A percentile compares a stretch with the other conserved stretches of the same genome.
Evolutionary conservation across 2,888 invertebrate genomes (phyloP).

Genomic region (Chaetoderma sp.): DNA sequence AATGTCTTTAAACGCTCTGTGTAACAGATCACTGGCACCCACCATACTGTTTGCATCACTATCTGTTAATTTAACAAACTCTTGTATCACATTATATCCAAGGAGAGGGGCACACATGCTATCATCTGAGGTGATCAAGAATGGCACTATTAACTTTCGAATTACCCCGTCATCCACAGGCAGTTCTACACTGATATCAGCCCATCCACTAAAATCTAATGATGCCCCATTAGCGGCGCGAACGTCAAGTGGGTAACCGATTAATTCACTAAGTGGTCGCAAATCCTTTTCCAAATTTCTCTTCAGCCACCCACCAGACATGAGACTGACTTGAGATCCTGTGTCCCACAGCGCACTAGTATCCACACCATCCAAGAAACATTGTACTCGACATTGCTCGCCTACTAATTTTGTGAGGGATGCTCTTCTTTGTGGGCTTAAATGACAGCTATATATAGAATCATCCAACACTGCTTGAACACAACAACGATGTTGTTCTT

Average conservation of each 20-base stretch:
- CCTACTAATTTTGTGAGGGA: slow-evolving; percentile 6
- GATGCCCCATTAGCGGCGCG: slow-evolving; percentile 5
- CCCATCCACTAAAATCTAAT: slow-evolving; percentile 2
- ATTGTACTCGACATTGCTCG: slow-evolving; percentile 1
- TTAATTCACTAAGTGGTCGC: background rate
- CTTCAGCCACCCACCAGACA: background rate
- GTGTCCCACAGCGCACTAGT: slow-evolving; percentile 11
- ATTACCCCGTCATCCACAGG: background rate
- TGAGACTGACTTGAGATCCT: slow-evolving; percentile 1
- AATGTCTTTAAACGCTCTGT: too few species aligned
- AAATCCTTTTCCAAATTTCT: background rate
- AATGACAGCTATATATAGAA: too few species aligned
- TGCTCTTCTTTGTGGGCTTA: too few species aligned
- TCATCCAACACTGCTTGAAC: too few species aligned
- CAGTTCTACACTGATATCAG: background rate
- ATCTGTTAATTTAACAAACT: slow-evolving; percentile 3
- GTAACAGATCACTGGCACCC: too few species aligned
- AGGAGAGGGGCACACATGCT: background rate
- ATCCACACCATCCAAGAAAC: background rate
- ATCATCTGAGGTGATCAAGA: background rate
- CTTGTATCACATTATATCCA: slow-evolving; percentile 13
- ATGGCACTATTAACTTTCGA: background rate
- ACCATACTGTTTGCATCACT: too few species aligned
- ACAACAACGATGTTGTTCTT: too few species aligned
- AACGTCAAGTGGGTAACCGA: background rate